Conservation (phyloP, 2,888 invertebrate species). For the Acanthosepion esculentum region DNA sequence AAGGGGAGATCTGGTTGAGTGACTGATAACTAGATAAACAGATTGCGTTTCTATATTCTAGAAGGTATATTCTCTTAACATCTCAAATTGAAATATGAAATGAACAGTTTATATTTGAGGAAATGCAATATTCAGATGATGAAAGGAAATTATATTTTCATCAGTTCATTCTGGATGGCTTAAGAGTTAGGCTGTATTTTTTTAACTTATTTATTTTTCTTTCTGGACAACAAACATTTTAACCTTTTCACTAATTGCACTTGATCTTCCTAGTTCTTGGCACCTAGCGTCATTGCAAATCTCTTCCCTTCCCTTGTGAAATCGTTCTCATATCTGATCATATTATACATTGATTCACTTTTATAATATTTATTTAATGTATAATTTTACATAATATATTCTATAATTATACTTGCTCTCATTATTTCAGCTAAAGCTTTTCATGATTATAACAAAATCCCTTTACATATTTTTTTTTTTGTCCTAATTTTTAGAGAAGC, state of each 20-base stretch:
- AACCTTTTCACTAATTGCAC: background rate
- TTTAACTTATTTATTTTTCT: background rate
- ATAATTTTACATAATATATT: background rate
- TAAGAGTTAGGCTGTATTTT: background rate
- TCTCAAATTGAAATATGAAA: no score
- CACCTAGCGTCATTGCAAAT: background rate
- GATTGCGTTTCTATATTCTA: no score
- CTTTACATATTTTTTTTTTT: background rate
- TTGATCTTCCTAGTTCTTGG: background rate
- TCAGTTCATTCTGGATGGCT: background rate
- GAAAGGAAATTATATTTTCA: background rate
- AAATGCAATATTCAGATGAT: background rate
- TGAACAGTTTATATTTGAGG: background rate
- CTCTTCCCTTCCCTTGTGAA: background rate
- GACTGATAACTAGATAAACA: no score
- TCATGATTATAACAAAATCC: background rate
- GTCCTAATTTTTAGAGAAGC: slow-evolving; percentile 39
- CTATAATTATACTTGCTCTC: background rate
- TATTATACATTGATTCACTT: no score
- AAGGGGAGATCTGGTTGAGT: no score
- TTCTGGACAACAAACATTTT: background rate
- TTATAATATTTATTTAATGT: background rate
- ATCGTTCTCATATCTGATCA: no score
- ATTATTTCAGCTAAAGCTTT: background rate
- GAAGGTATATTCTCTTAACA: no score